These are phyloP conservation scores for Hydrotaea diabolus DNA, from an alignment of 2,888 invertebrate genomes.

Conservation along the genomic window DNA sequence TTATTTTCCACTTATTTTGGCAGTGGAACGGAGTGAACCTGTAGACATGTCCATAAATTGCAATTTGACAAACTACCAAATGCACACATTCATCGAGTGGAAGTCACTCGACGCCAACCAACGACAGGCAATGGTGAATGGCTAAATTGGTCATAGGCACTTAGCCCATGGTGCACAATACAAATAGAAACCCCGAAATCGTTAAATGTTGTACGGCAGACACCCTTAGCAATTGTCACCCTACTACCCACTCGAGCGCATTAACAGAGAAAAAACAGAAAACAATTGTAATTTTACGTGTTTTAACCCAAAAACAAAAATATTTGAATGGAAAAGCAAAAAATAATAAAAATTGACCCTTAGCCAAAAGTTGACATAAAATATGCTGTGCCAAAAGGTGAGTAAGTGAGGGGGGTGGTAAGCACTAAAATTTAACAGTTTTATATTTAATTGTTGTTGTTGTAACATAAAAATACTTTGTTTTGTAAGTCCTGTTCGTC, in stretches of 20 bases:
- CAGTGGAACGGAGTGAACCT: conserved; percentile 1
- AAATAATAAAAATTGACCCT: conserved; percentile 47
- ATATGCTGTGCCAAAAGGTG: conserved; percentile 41
- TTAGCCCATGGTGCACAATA: conserved; percentile 29
- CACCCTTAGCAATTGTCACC: conserved; percentile 7
- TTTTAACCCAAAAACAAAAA: conserved; percentile 58
- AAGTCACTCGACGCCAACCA: not conserved
- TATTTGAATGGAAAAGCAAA: not conserved
- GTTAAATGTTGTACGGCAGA: not conserved
- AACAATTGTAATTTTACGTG: conserved; percentile 64
- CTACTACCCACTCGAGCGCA: not conserved
- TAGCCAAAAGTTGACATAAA: conserved; percentile 50
- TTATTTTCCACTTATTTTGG: conserved; percentile 48
- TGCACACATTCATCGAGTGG: not conserved
- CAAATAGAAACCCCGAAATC: conserved; percentile 29
- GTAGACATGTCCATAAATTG: conserved; percentile 41
- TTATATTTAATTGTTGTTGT: no score
- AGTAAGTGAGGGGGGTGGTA: conserved; percentile 40
- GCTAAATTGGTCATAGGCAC: conserved; percentile 58
- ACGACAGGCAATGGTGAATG: not conserved
- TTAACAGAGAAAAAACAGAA: conserved; percentile 21
- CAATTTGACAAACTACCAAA: conserved; percentile 51
- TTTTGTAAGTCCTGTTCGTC: no score
- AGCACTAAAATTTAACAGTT: not conserved
- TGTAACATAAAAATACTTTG: no score